These are phyloP conservation scores for Lasaia peninsularis DNA, from an alignment of 1,140 invertebrate genomes.

Conservation along the genomic window DNA sequence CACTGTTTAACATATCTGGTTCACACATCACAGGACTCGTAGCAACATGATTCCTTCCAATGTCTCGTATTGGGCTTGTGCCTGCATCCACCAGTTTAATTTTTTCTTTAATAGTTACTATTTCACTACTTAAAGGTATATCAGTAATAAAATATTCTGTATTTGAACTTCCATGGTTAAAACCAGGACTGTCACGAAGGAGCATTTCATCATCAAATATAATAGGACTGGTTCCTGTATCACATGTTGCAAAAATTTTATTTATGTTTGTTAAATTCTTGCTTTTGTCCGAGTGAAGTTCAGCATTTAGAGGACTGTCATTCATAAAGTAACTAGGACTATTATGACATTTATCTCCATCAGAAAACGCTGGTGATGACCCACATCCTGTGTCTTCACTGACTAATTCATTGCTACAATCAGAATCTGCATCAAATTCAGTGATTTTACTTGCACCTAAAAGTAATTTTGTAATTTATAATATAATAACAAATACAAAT, in stretches of 20 bases:
- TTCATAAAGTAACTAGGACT: conserved; percentile 46
- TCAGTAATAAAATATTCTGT: conserved; percentile 27
- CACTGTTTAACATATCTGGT: not conserved
- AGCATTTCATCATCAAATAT: conserved; percentile 26
- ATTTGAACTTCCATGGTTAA: conserved; percentile 7
- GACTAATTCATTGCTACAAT: conserved; percentile 42
- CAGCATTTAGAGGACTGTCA: conserved; percentile 27
- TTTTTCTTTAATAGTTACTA: conserved; percentile 33
- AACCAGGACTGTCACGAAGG: not conserved
- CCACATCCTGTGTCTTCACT: conserved; percentile 58
- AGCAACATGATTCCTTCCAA: conserved; percentile 16
- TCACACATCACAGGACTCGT: conserved; percentile 27
- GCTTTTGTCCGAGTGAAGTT: conserved; percentile 21
- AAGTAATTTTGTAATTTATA: too few species aligned
- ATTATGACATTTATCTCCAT: conserved; percentile 52
- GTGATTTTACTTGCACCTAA: conserved; percentile 17
- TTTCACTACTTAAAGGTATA: conserved; percentile 28
- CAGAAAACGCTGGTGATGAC: conserved; percentile 56
- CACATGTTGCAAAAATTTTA: conserved; percentile 17
- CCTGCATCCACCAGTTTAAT: conserved; percentile 22
- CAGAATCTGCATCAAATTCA: conserved; percentile 34
- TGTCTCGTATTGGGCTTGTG: conserved; percentile 27
- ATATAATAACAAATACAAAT: too few species aligned
- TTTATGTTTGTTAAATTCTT: conserved; percentile 34
- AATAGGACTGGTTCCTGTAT: conserved; percentile 33